Conservation (phyloP, 1,140 invertebrate genomes). For the Cotesia vestalis region DNA sequence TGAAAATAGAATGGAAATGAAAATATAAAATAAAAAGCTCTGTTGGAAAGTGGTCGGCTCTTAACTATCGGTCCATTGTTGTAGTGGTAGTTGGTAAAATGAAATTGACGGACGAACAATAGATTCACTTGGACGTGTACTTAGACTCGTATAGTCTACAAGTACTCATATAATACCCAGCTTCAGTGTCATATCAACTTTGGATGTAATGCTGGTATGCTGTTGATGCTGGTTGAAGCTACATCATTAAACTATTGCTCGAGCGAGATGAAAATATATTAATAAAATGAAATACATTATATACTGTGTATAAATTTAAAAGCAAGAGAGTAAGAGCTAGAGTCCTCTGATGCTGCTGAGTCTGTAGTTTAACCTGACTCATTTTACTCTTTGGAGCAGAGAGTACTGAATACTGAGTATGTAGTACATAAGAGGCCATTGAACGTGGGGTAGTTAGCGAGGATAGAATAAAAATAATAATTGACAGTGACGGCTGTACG, state of each 20-base stretch:
- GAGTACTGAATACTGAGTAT: background rate
- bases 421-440: conserved; percentile 8
- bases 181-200: conserved; percentile 10
- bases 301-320: background rate
- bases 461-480: conserved; percentile 26
- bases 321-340: background rate
- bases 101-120: conserved; percentile 56
- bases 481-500: conserved; percentile 28
- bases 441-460: conserved; percentile 13
- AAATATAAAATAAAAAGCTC: too few relatives aligned
- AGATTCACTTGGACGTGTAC: conserved; percentile 39
- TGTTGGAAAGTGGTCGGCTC: background rate
- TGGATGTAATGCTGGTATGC: background rate
- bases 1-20: too few relatives aligned
- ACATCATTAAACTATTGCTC: conserved; percentile 22
- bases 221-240: background rate
- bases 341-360: background rate
- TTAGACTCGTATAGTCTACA: background rate
- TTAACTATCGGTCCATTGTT: conserved; percentile 25
- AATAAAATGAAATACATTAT: background rate
- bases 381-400: background rate
- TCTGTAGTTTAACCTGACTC: conserved; percentile 10
- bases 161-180: background rate
- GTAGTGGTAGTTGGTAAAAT: background rate
- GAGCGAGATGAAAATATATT: background rate